Conservation (phyloP, 2,113 vertebrate genomes). For the Panurus biarmicus region DNA sequence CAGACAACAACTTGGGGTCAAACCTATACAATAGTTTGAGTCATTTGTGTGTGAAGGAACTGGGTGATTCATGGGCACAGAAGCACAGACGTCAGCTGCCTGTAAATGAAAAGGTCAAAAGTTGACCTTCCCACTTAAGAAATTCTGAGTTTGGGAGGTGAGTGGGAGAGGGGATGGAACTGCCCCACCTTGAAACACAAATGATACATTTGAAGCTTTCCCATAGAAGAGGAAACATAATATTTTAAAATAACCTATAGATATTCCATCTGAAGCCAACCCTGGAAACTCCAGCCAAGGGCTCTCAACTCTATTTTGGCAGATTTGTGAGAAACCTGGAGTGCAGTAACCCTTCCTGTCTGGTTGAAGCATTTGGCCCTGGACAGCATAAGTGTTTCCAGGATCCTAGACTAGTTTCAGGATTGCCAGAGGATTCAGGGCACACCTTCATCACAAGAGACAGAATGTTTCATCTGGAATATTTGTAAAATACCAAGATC, state of each 20-base stretch:
- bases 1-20: neutral
- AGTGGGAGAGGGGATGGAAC: neutral
- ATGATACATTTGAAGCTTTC: neutral
- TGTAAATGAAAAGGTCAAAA: neutral
- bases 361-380: neutral
- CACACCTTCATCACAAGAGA: neutral
- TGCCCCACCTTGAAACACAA: neutral
- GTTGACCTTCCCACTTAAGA: neutral
- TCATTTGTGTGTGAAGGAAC: neutral
- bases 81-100: neutral
- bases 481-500: neutral
- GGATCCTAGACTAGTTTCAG: neutral
- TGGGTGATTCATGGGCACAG: neutral
- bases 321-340: neutral
- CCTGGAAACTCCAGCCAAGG: neutral
- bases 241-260: neutral
- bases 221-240: neutral
- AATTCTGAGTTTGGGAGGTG: neutral
- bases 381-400: neutral
- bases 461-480: neutral
- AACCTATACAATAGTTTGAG: neutral
- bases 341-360: neutral
- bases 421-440: neutral
- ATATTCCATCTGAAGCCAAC: neutral
- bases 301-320: neutral